A percentile compares a stretch with the other conserved stretches of the same genome.
phyloP scores from a whole-genome alignment of 2,113 vertebrate species.

The Chunga burmeisteri region DNA sequence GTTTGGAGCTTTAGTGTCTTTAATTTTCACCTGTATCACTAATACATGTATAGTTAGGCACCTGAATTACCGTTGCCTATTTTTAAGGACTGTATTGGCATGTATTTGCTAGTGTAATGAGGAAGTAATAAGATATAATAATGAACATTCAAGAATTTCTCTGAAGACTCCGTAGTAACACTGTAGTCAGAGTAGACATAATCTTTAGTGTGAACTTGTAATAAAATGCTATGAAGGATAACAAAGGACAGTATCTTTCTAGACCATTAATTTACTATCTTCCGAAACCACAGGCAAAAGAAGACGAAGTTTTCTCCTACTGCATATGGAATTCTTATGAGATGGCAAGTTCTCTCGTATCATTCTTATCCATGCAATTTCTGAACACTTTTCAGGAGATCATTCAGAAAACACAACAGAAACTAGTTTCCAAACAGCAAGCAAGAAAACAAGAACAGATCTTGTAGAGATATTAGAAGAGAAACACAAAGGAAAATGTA shows the following conservation, averaged over 20 bases:
- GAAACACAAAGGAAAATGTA: neutral
- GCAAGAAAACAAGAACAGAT: neutral
- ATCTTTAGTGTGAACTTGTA: neutral
- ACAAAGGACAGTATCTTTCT: neutral
- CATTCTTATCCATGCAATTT: neutral
- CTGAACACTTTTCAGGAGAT: neutral
- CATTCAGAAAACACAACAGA: neutral
- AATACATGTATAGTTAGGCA: neutral
- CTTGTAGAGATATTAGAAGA: neutral
- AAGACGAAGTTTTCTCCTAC: neutral
- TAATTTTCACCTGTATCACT: neutral
- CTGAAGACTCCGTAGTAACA: neutral
- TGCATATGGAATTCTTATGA: neutral
- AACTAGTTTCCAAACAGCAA: neutral
- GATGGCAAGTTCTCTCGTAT: neutral
- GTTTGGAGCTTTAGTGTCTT: neutral
- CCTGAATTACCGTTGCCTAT: neutral
- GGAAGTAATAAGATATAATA: neutral
- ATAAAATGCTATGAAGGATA: neutral
- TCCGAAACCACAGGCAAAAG: neutral
- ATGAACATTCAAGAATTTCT: neutral
- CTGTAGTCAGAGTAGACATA: neutral
- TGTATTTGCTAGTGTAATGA: neutral
- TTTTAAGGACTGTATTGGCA: neutral
- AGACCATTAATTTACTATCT: neutral